A percentile compares a stretch with the other conserved stretches of the same genome.
phyloP scores from a whole-genome alignment of 2,113 vertebrate genomes.

The Aphelocoma coerulescens region DNA sequence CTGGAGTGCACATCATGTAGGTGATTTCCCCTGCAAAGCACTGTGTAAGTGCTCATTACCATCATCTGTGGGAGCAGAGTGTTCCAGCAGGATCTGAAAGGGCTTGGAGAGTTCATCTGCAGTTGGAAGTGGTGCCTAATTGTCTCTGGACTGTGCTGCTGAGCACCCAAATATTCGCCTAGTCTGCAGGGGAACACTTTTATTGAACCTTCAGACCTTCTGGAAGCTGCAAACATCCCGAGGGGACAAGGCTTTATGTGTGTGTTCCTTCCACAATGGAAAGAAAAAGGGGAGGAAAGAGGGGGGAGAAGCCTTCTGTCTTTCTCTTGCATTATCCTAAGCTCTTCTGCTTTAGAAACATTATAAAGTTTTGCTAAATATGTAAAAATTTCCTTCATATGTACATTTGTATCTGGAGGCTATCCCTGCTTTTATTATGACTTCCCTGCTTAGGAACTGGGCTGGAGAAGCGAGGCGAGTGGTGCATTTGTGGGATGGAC shows the following conservation, averaged over 20 bases:
- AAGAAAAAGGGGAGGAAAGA: not conserved
- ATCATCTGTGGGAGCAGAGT: not conserved
- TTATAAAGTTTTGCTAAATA: not conserved
- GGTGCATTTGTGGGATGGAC: not conserved
- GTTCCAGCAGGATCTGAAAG: not conserved
- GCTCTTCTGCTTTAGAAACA: not conserved
- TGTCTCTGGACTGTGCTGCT: not conserved
- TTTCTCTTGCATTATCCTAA: not conserved
- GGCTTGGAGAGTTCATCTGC: not conserved
- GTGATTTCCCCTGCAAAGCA: not conserved
- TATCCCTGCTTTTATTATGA: not conserved
- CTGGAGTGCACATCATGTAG: accelerated
- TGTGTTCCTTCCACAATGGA: not conserved
- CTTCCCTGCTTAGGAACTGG: not conserved
- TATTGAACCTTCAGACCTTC: not conserved
- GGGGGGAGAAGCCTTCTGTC: not conserved
- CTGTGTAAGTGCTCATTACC: not conserved
- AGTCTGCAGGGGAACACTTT: not conserved
- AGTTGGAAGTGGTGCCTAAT: not conserved
- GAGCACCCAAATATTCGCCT: not conserved
- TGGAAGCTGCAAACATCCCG: not conserved
- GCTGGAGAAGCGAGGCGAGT: not conserved
- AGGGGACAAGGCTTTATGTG: not conserved
- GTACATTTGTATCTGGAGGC: not conserved
- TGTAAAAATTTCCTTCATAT: not conserved